Evolutionary conservation across 2,113 vertebrate species (phyloP).

Genomic region (Leptobrachium leishanense): DNA sequence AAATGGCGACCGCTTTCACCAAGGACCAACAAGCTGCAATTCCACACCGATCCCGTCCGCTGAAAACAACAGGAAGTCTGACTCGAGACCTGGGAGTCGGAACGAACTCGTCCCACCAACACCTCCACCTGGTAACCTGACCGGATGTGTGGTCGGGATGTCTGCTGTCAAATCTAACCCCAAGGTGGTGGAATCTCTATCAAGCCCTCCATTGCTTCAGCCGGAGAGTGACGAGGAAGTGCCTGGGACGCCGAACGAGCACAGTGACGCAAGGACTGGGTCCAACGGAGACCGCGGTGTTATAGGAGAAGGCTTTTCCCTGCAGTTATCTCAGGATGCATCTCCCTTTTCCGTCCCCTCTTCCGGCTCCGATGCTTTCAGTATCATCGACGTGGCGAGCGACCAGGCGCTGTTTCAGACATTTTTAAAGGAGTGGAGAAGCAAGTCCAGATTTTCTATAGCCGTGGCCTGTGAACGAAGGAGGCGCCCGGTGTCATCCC

Average conservation of each 20-base stretch:
- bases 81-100: slow-evolving; percentile 55
- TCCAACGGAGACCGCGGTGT: slow-evolving; percentile 51
- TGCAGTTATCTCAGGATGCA: slow-evolving; percentile 76
- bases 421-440: slow-evolving; percentile 86
- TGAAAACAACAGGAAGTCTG: slow-evolving; percentile 41
- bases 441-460: slow-evolving; percentile 78
- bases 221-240: slow-evolving; percentile 16
- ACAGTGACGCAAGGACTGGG: slow-evolving; percentile 41
- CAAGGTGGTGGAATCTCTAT: slow-evolving; percentile 10
- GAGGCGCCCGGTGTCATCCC: slow-evolving; percentile 59
- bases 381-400: slow-evolving; percentile 91
- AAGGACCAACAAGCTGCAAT: neutral
- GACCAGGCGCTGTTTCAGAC: slow-evolving; percentile 82
- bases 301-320: slow-evolving; percentile 66
- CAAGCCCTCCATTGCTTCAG: neutral
- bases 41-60: slow-evolving; percentile 27
- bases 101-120: slow-evolving; percentile 75
- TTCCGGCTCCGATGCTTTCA: slow-evolving; percentile 72
- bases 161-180: slow-evolving; percentile 57
- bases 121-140: slow-evolving; percentile 64
- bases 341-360: slow-evolving; percentile 56
- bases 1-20: neutral
- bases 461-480: slow-evolving; percentile 83
- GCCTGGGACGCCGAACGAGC: slow-evolving; percentile 31
- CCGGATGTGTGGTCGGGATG: slow-evolving; percentile 63